Evolutionary conservation across 2,888 invertebrate species (phyloP).

Genomic region (Caenorhabditis drosophilae): DNA sequence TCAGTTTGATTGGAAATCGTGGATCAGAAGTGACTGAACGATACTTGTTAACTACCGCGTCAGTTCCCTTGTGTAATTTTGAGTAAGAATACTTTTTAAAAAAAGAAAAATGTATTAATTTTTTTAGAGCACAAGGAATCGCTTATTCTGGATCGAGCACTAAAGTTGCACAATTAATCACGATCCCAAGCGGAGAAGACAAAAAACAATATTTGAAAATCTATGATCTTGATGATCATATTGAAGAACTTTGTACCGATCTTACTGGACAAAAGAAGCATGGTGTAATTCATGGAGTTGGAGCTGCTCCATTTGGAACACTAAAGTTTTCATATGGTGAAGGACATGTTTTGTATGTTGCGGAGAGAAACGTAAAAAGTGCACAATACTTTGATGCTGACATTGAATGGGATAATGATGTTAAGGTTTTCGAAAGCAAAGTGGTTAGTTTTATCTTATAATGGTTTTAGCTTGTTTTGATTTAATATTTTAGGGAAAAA

Average conservation of each 20-base stretch:
- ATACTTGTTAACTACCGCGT: constrained; percentile 31
- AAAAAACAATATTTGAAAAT: constrained; percentile 59
- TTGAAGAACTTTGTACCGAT: constrained; percentile 51
- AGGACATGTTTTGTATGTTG: constrained; percentile 64
- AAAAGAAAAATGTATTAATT: background rate
- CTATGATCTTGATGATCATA: constrained; percentile 43
- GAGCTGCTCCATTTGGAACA: constrained; percentile 52
- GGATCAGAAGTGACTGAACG: constrained; percentile 33
- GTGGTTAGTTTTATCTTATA: no score
- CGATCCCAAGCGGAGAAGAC: constrained; percentile 57
- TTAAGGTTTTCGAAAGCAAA: constrained; percentile 55
- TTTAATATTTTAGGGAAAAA: no score
- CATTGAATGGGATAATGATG: constrained; percentile 62
- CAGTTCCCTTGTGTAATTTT: constrained; percentile 46
- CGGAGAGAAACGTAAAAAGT: constrained; percentile 58
- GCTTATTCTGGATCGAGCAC: constrained; percentile 46
- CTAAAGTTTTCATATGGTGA: constrained; percentile 61
- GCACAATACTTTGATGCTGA: constrained; percentile 63
- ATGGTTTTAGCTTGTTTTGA: no score
- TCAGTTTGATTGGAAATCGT: constrained; percentile 29
- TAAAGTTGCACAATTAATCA: constrained; percentile 55
- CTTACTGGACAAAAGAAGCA: constrained; percentile 59
- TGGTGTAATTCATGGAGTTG: constrained; percentile 49
- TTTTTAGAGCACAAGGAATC: constrained; percentile 37
- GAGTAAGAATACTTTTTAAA: constrained; percentile 35